Evolutionary conservation across 2,797 vertebrate genomes (phyloP), one percentile per base, ranked within the genome.

Genomic region (Syngnathus rostellatus): DNA sequence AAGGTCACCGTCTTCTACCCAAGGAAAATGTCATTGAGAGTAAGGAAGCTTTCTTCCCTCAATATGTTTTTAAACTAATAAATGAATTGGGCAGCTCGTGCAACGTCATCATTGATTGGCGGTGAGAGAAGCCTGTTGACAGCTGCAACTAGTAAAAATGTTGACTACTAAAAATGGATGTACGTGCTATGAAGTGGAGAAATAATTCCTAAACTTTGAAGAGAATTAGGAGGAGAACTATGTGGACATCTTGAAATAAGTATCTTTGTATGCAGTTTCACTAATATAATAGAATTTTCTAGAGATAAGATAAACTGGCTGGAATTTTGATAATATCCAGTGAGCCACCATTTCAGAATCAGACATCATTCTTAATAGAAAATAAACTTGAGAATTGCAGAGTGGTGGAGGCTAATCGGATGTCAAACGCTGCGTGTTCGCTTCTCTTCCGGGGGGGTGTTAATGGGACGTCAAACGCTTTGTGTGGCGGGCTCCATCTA

Each of bases 1-100:
- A 73, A 74, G 54, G 67, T 58, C 75, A 8, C 73, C 63, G 43
- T 66, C 0, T 64, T 61, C 3, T 8, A 41, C 6, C n/a, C 17
- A 5, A 57, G 5, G 38, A 66, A 68, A 71, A 70, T 64, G 50
- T 67, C 71, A 65, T 1, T 17, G 38, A 3, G 12, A 53, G 25
- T 54, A 7, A 8, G 38, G 19, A 4, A 53, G 9, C 37, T 23
- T 40, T 51, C 37, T 51, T 8, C 37, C 51, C 31, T 41, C 21
- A 8, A 25, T 16, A 45, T 8, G 21, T 45, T 62, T 62, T 43
- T 41, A 45, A 62, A 45, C 21, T 62, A 7, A 31, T 1, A 25
- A 45, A 45, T 16, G 21, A 62, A 1, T 17, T 19, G 17, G 17
- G 7, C 17, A 5, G 41, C 12, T 21, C 2, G 11, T 43, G 39